phyloP scores from a whole-genome alignment of 2,113 vertebrate species.

The Notarius lentiginosus region DNA sequence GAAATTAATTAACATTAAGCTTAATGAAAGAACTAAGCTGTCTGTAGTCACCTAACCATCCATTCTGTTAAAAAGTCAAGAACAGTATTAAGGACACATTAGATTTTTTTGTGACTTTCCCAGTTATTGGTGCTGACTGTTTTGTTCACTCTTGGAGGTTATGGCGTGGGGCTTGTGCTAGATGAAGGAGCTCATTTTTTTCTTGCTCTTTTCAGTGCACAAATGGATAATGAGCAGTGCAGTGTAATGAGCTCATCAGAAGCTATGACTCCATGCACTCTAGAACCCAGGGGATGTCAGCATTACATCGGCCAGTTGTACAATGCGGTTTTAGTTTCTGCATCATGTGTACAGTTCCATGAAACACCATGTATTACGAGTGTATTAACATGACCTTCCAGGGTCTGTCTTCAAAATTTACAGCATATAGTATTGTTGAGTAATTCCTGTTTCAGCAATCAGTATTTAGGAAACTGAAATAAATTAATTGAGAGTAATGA shows the following conservation, averaged over 20 bases:
- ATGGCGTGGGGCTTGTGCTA: not conserved
- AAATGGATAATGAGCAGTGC: slow-evolving; percentile 34
- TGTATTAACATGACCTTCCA: not conserved
- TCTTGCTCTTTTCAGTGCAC: slow-evolving; percentile 26
- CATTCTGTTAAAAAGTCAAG: slow-evolving; percentile 4
- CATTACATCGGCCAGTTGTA: slow-evolving; percentile 24
- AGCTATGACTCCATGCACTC: not conserved
- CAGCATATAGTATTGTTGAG: not conserved
- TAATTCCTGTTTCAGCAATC: not conserved
- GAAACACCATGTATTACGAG: not conserved
- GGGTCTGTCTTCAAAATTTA: not conserved
- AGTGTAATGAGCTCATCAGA: slow-evolving; percentile 18
- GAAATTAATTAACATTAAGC: slow-evolving; percentile 36
- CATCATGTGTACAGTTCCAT: not conserved
- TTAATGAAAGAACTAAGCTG: slow-evolving; percentile 5
- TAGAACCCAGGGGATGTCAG: slow-evolving; percentile 17
- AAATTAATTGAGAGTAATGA: not conserved
- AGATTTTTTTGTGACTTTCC: not conserved
- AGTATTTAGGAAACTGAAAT: not conserved
- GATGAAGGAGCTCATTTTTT: slow-evolving; percentile 32
- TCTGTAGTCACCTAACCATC: slow-evolving; percentile 14
- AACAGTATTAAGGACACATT: slow-evolving; percentile 27
- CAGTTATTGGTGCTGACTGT: slow-evolving; percentile 6
- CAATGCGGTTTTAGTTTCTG: not conserved
- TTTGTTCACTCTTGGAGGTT: not conserved